Evolutionary conservation across 1,140 invertebrate genomes (phyloP), one percentile per base, ranked within the genome.

Genomic region (Propsilocerus akamusi): DNA sequence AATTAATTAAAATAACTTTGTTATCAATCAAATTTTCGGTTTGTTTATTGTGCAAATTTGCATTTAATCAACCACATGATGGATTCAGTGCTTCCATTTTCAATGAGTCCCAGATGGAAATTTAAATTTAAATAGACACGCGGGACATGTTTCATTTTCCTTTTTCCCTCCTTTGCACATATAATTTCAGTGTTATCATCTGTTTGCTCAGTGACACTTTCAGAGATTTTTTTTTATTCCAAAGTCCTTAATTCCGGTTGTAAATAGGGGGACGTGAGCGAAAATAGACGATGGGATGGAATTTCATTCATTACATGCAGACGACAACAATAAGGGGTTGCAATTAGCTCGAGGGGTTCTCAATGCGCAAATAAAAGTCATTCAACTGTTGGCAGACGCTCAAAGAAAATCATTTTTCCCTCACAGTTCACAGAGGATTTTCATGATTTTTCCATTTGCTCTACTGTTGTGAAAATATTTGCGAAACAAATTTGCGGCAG

Each of bases 1-100:
- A 76, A 73, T 55, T 51, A 50, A 54, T 62, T 48, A 52, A 37
- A 14, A 5, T 20, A 5, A 41, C 22, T 41, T 5, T 20, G 14
- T 30, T 30, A 30, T 30, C 10, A 30, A 30, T 30, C 10, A 30
- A 41, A 41, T 41, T 17, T 7, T 41, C 14, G 4, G n/a, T n/a
- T n/a, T 41, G 34, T 41, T 41, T 41, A 41, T 17, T 20, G 8
- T 20, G 22, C 14, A 41, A 41, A 41, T 41, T n/a, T 41, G 22
- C 17, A 41, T 20, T 41, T 41, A 41, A 41, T 41, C 34, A 41
- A 41, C 17, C n/a, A n/a, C n/a, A n/a, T n/a, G n/a, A n/a, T n/a
- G n/a, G n/a, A n/a, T n/a, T n/a, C n/a, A n/a, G n/a, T n/a, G n/a
- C n/a, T n/a, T n/a, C n/a, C n/a, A n/a, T n/a, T n/a, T n/a, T n/a